These are phyloP conservation scores for Plecturocebus donacophilus DNA, from an alignment of 2,113 vertebrate genomes.

Conservation along the genomic window DNA sequence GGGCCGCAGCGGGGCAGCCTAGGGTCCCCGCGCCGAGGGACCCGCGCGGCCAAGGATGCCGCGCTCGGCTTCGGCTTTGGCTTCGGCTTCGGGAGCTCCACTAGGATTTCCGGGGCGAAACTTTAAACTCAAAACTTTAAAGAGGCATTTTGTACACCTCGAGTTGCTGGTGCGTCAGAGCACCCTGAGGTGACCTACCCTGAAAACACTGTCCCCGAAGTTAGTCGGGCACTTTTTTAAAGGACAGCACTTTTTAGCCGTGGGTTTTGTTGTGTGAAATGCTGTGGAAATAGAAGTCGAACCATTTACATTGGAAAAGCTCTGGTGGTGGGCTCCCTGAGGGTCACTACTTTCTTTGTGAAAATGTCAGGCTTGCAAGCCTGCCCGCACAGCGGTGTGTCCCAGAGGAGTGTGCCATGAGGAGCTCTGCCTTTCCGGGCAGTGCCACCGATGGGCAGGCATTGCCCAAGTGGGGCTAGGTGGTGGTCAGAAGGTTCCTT, in stretches of 20 bases:
- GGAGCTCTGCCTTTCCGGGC: background rate
- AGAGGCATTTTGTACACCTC: background rate
- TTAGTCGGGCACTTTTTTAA: background rate
- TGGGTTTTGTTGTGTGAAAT: background rate
- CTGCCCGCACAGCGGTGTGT: background rate
- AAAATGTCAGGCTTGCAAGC: background rate
- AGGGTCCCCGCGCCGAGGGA: background rate
- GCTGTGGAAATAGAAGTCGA: background rate
- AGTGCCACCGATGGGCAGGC: background rate
- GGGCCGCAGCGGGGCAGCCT: background rate
- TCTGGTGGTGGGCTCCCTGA: conserved; percentile 3
- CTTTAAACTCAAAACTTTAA: background rate
- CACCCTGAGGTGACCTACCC: conserved; percentile 5
- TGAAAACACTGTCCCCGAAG: background rate
- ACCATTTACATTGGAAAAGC: background rate
- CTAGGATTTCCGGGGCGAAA: background rate
- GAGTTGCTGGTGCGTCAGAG: background rate
- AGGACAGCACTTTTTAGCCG: background rate
- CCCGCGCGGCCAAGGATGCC: conserved; percentile 19
- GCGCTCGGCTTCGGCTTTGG: background rate
- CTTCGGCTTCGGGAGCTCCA: background rate
- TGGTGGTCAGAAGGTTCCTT: conserved; percentile 3
- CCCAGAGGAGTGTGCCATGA: background rate
- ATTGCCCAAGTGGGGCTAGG: background rate
- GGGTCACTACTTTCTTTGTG: conserved; percentile 51